Evolutionary conservation across 1,140 invertebrate genomes (phyloP), one percentile per base, ranked within the genome.

Genomic region (Drosophila truncata): DNA sequence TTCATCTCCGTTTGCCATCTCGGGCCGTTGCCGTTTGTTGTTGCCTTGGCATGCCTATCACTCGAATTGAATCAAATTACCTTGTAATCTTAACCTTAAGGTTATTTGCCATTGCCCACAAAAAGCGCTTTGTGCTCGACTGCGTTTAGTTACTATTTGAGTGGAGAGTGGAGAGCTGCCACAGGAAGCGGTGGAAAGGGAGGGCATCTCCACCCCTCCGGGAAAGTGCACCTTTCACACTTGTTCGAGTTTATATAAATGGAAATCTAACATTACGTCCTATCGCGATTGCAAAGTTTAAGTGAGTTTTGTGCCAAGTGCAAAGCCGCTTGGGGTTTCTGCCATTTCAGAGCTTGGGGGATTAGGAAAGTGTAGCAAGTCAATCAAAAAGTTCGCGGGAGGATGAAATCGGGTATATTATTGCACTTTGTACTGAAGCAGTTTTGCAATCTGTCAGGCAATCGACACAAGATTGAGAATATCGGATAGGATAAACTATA

Each of bases 1-100:
- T 78, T 61, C 62, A 82, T 78, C 76, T 65, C 57, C 75, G 67
- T 25, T 54, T 52, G 52, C 73, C 64, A 69, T 69, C 55, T 61
- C 25, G 41, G 64, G 74, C 59, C 77, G 66, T 39, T 78, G 74
- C 59, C 67, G 76, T 44, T 78, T 78, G 75, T 70, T 78, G 75
- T 77, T 79, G 77, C 76, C 77, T 87, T 88, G 84, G 84, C 84
- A 87, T 85, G 86, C 86, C 91, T 92, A 92, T 92, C 91, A 84
- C 67, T 87, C 75, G 91, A 92, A 92, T 92, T 92, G 91, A 92
- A 92, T 92, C 91, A 92, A 92, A 92, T 92, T 92, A 92, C 91
- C 91, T 92, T 92, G 91, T 92, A 92, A 92, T 92, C 91, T 92
- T 92, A 92, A 92, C 91, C 91, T 92, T 92, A 91, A 92, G 87